These are phyloP conservation scores for Cyclophora albipunctata DNA, from an alignment of 2,888 invertebrate species.

Conservation along the genomic window DNA sequence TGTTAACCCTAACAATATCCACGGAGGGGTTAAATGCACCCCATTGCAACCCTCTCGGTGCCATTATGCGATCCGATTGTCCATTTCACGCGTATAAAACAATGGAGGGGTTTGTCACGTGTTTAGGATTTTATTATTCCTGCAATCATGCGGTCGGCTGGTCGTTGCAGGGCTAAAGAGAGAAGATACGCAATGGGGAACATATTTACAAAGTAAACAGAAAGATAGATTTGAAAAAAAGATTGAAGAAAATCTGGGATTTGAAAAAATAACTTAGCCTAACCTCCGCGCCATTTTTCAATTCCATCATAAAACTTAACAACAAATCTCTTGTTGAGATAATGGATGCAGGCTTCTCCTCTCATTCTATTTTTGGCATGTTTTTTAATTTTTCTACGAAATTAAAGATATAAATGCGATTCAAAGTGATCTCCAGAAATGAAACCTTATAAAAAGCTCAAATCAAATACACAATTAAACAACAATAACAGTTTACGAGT, in stretches of 20 bases:
- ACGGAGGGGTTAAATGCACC: background rate
- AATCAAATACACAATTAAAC: background rate
- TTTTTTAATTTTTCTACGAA: too few species aligned
- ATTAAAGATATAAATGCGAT: too few species aligned
- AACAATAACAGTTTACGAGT: background rate
- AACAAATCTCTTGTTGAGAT: too few species aligned
- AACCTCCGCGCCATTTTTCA: too few species aligned
- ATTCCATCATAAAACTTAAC: too few species aligned
- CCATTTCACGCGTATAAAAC: conserved; percentile 17
- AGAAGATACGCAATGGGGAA: background rate
- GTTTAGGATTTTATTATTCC: background rate
- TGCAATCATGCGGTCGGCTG: background rate
- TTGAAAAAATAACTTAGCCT: too few species aligned
- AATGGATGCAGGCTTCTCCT: too few species aligned
- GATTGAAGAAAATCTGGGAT: background rate
- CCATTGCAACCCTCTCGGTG: conserved; percentile 9
- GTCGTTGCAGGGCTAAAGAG: too few species aligned
- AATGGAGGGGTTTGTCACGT: conserved; percentile 3
- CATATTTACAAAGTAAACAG: background rate
- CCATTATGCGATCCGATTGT: conserved; percentile 10
- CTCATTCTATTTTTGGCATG: too few species aligned
- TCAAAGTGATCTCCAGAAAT: too few species aligned
- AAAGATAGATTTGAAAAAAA: background rate
- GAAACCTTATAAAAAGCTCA: too few species aligned
- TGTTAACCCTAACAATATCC: too few species aligned